Base-by-base conservation (phyloP, 2,888 invertebrate species). In the Mamestra brassicae region DNA sequence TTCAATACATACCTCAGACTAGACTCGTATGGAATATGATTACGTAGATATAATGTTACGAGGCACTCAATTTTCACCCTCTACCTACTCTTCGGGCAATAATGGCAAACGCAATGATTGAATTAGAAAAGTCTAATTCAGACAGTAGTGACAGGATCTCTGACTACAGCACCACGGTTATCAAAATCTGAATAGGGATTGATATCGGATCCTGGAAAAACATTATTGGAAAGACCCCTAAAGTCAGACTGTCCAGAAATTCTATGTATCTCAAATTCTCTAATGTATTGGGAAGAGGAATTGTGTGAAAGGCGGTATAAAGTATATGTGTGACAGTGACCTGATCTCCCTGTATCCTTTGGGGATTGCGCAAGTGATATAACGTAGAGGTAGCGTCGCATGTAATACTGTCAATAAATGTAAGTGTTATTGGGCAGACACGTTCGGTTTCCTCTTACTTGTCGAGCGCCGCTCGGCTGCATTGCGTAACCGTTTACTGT, bases 381-480 rank as follows among this genome's bases (percentile, higher is more conserved):
- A 17, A 13, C n/a, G 54, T 45, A 13, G 45, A 63, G 17, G 52
- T 38, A 61, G 45, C 38, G 42, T 45, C 64, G 47, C 36, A 54
- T 26, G 63, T 71, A 50, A 54, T 63, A 55, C 36, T n/a, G 55
- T 58, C 11, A 45, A 66, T 47, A 63, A 36, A 67, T 64, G 36
- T 52, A 60, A 69, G 58, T 69, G 63, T 64, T 62, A 60, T 55
- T 83, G 73, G 64, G 65, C n/a, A 72, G 71, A 66, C 79, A 81
- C 76, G 78, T 71, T 64, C 58, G 74, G 78, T 60, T 78, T 75
- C 76, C 66, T 68, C 65, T 80, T 72, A 63, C 66, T 57, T 60
- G 61, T 61, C 62, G 73, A 50, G 7, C 42, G 34, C 45, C 45
- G 26, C 62, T 62, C 62, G 15, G 26, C 54, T 45, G 60, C 58